Percentiles rank a stretch among this genome's conserved stretches.
Evolutionary conservation across 1,140 invertebrate genomes (phyloP).

Genomic region (Monomorium pharaonis): DNA sequence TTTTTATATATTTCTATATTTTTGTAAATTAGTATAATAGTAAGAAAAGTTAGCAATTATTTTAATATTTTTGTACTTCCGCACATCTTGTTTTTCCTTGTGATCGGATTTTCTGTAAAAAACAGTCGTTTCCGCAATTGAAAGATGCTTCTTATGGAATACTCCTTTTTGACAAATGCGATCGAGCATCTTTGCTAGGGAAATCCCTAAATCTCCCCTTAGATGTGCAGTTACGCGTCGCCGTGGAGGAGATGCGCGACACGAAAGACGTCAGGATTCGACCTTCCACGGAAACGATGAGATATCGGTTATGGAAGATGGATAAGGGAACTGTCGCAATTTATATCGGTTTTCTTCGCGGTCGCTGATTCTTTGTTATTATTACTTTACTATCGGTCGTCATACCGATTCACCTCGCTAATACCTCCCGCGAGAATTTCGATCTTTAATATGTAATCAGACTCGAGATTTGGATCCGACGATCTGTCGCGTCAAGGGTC

Average conservation of each 20-base stretch:
- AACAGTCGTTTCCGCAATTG: slow-evolving; percentile 5
- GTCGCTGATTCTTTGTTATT: background rate
- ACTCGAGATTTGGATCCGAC: background rate
- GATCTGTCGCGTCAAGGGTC: background rate
- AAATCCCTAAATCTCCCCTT: slow-evolving; percentile 25
- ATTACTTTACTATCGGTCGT: background rate
- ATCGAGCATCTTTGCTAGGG: background rate
- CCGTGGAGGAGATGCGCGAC: background rate
- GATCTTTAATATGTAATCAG: slow-evolving; percentile 3
- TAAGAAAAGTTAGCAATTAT: background rate
- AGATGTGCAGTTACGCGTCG: background rate
- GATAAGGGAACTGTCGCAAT: slow-evolving; percentile 11
- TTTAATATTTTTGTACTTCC: background rate
- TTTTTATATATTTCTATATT: background rate
- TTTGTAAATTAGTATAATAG: background rate
- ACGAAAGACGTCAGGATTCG: background rate
- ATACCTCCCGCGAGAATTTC: background rate
- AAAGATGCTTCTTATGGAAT: background rate
- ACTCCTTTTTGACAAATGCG: slow-evolving; percentile 12
- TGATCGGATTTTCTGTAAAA: background rate
- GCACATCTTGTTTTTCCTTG: background rate
- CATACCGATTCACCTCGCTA: background rate
- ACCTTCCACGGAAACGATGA: slow-evolving; percentile 8
- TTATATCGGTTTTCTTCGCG: background rate
- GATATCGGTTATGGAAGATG: slow-evolving; percentile 32